phyloP scores from a whole-genome alignment of 2,797 vertebrate species.

The Acanthornis magna region DNA sequence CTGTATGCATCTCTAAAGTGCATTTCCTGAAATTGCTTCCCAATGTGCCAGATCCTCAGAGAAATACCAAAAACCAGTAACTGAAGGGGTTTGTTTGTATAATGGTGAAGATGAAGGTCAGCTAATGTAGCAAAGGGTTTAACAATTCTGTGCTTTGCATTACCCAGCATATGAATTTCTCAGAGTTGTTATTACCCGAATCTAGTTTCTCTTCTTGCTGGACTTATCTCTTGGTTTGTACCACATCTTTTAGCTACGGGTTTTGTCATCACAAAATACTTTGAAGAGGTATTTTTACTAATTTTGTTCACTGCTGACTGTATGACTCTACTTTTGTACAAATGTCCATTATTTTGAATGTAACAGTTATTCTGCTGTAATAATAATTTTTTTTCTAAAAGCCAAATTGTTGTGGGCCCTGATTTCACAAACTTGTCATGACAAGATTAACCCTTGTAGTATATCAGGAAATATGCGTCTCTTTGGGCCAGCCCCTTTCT shows the following conservation, averaged over 20 bases:
- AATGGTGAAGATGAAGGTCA: conserved; percentile 67
- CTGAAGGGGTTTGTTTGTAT: conserved; percentile 60
- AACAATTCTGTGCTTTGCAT: conserved; percentile 40
- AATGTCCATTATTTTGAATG: conserved; percentile 59
- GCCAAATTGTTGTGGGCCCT: conserved; percentile 26
- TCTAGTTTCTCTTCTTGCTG: conserved; percentile 8
- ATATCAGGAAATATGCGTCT: not conserved
- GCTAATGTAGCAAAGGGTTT: conserved; percentile 58
- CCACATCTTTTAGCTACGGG: not conserved
- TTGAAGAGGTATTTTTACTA: conserved; percentile 53
- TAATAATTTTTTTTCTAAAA: conserved; percentile 55
- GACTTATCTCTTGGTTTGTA: conserved; percentile 41
- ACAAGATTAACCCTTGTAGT: not conserved
- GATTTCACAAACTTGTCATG: conserved; percentile 8
- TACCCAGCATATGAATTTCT: conserved; percentile 19
- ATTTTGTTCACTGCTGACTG: conserved; percentile 47
- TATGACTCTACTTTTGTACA: conserved; percentile 63
- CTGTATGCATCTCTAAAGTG: not conserved
- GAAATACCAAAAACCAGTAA: conserved; percentile 52
- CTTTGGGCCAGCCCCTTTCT: not conserved
- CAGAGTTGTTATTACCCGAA: conserved; percentile 12
- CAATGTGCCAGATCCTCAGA: conserved; percentile 27
- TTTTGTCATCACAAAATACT: conserved; percentile 33
- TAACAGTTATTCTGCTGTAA: conserved; percentile 47
- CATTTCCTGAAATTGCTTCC: conserved; percentile 2